A percentile compares a stretch with the other conserved stretches of the same genome.
Conservation (phyloP, 2,888 invertebrate species). For the Helicoverpa assulta region DNA sequence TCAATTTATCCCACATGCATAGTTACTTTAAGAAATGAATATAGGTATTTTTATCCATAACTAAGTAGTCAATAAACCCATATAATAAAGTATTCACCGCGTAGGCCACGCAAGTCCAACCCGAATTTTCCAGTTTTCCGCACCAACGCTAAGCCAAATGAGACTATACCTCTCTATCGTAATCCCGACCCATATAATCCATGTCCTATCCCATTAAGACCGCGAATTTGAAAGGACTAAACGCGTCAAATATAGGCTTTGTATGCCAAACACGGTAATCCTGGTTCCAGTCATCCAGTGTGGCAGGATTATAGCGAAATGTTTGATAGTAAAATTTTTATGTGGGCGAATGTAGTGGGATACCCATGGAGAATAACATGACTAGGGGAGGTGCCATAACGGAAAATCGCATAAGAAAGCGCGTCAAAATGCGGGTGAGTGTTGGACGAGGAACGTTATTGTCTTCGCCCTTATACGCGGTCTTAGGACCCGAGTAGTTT, state of each 20-base stretch:
- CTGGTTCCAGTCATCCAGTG: slow-evolving; percentile 23
- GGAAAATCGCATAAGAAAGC: no score
- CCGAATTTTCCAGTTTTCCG: slow-evolving; percentile 73
- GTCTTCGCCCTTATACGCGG: no score
- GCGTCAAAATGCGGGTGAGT: no score
- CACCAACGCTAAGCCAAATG: slow-evolving; percentile 76
- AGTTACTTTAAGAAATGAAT: no score
- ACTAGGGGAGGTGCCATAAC: neutral
- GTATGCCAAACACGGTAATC: slow-evolving; percentile 64
- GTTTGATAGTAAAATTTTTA: slow-evolving; percentile 34
- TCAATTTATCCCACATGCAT: slow-evolving; percentile 2
- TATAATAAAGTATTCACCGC: slow-evolving; percentile 69
- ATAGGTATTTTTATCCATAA: slow-evolving; percentile 19
- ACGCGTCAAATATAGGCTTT: slow-evolving; percentile 70
- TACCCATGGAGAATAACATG: slow-evolving; percentile 26
- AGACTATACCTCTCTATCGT: slow-evolving; percentile 62
- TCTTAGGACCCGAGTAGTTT: no score
- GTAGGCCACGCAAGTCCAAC: slow-evolving; percentile 56
- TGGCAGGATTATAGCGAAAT: slow-evolving; percentile 28
- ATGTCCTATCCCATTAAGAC: slow-evolving; percentile 65
- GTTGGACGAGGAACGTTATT: no score
- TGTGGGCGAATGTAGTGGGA: slow-evolving; percentile 9
- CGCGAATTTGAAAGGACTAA: slow-evolving; percentile 74
- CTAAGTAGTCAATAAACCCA: slow-evolving; percentile 50
- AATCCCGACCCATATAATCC: slow-evolving; percentile 66